Percentiles rank a stretch among this genome's conserved stretches.
Conservation (phyloP, 2,888 invertebrate species). For the Kuschelorhynchus macadamiae region DNA sequence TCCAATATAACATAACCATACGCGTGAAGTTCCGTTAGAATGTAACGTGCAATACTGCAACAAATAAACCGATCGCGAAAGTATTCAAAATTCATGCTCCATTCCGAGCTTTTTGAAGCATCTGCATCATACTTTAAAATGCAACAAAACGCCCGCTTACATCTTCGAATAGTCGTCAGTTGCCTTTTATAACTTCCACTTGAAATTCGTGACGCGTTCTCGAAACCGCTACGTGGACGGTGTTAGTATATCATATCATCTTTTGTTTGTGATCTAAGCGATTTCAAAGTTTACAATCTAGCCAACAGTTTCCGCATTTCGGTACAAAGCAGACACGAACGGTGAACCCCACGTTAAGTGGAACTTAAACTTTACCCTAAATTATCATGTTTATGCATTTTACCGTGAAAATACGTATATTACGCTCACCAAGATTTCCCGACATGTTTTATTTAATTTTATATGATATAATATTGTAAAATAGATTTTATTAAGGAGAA, state of each 20-base stretch:
- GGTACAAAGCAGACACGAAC: neutral
- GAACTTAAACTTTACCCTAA: neutral
- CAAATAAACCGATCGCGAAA: neutral
- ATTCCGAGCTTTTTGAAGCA: slow-evolving; percentile 13
- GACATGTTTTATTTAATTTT: no score
- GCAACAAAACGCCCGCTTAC: slow-evolving; percentile 42
- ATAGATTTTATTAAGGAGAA: no score
- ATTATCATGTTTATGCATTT: no score
- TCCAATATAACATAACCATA: no score
- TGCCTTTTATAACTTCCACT: slow-evolving; percentile 33
- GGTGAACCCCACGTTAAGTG: neutral
- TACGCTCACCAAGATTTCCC: no score
- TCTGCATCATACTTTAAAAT: slow-evolving; percentile 38
- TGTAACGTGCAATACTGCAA: neutral
- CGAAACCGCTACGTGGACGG: slow-evolving; percentile 32
- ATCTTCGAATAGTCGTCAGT: slow-evolving; percentile 42
- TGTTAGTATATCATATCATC: slow-evolving; percentile 36
- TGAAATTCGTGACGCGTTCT: slow-evolving; percentile 36
- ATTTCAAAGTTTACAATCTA: slow-evolving; percentile 4
- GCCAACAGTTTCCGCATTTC: neutral
- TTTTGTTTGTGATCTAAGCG: slow-evolving; percentile 35
- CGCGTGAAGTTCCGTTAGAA: no score
- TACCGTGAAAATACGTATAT: no score
- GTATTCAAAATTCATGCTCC: slow-evolving; percentile 27
- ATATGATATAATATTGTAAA: no score